Evolutionary conservation across 2,888 invertebrate genomes (phyloP), one percentile per base, ranked within the genome.

Genomic region (Exephanes ischioxanthus): DNA sequence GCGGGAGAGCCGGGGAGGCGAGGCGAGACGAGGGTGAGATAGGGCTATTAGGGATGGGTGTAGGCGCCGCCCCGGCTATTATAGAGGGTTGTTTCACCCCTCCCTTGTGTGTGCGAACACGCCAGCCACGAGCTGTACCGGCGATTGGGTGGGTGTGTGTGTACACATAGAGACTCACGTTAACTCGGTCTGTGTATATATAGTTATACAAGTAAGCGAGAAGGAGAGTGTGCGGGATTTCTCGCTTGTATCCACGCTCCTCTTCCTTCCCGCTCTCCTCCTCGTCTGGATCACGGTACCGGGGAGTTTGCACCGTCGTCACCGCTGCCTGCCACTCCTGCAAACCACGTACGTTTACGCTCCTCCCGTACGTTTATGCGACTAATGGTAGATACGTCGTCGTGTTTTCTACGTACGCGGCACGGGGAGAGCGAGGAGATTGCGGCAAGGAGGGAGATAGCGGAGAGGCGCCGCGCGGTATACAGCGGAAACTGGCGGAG

Each of bases 61-160:
- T 92, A 93, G 93, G 94, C 94, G 93, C 93, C 94, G 94, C 94
- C 94, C 94, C 92, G 91, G 92, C 94, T 94, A 94, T 94, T 94
- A 86, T 77, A 93, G 94, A 93, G 93, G 93, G 93, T 93, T 93
- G 94, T 93, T 93, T 92, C 91, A 91, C 90, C 90, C 91, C 89
- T 80, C 88, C 90, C 76, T 66, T 88, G 70, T 81, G 77, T 73
- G 72, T 83, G 63, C 80, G 51, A 71, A 82, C 79, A 80, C 79
- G 67, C 76, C 58, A 80, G 76, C 71, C 48, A 41, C 63, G 53
- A 58, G 66, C 73, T 71, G 37, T 45, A 33, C 48, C 70, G 5
- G 11, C 11, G 7, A n/a, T 51, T 41, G 66, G 45, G 58, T 51
- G 19, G 41, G 33, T 53, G 53, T 68, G 55, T 73, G 61, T 58